A percentile compares a stretch with the other conserved stretches of the same genome.
These are phyloP conservation scores for Platycheirus rosarum DNA, from an alignment of 2,888 invertebrate genomes.

Conservation along the genomic window DNA sequence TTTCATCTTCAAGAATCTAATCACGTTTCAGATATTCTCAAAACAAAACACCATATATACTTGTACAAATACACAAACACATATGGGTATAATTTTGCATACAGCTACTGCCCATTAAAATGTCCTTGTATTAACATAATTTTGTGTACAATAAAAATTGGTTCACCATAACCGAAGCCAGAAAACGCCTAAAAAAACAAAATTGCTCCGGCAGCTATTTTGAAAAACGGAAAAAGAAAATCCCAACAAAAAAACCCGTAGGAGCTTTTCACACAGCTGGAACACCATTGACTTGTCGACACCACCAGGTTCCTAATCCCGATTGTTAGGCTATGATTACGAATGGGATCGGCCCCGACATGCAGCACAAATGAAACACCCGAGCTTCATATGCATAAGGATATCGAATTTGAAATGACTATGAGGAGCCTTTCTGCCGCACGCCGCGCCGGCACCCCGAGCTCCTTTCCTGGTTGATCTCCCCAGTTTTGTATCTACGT, in stretches of 20 bases:
- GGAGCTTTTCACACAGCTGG: too few relatives aligned
- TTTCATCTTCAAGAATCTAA: slow-evolving; percentile 22
- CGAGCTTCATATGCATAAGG: background rate
- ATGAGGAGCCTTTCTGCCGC: slow-evolving; percentile 19
- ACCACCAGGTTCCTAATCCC: slow-evolving; percentile 54
- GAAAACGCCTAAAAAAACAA: slow-evolving; percentile 30
- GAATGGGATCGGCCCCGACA: slow-evolving; percentile 31
- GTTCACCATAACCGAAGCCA: slow-evolving; percentile 39
- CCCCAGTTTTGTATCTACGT: slow-evolving; percentile 47
- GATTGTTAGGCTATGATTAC: slow-evolving; percentile 64
- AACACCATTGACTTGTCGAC: slow-evolving; percentile 66
- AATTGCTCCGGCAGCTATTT: slow-evolving; percentile 28
- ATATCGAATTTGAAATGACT: slow-evolving; percentile 59
- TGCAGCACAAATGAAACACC: background rate
- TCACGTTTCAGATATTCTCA: slow-evolving; percentile 40
- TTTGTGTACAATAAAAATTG: slow-evolving; percentile 55
- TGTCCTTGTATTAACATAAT: slow-evolving; percentile 65
- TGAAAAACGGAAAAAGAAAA: slow-evolving; percentile 18
- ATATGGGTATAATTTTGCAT: slow-evolving; percentile 21
- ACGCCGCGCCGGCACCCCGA: too few relatives aligned
- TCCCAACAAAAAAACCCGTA: too few relatives aligned
- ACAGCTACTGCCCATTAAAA: slow-evolving; percentile 46
- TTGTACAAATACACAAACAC: background rate
- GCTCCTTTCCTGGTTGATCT: too few relatives aligned
- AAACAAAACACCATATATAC: too few relatives aligned